These are phyloP conservation scores for Branchinecta lynchi DNA, from an alignment of 1,140 invertebrate species.

Conservation along the genomic window DNA sequence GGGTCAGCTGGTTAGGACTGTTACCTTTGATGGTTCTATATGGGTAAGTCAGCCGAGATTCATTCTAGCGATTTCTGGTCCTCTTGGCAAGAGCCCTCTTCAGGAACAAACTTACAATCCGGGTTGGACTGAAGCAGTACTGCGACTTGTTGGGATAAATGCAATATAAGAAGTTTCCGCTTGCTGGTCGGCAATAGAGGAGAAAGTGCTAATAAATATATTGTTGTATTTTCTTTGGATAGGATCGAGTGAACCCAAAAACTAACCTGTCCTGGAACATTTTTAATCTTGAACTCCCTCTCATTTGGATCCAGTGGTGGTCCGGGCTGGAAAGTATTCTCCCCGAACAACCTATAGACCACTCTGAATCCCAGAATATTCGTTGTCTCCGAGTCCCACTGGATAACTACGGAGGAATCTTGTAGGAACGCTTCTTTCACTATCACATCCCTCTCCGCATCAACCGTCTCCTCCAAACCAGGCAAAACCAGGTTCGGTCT, in stretches of 20 bases:
- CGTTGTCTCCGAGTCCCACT: conserved; percentile 70
- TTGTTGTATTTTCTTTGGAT: too few relatives aligned
- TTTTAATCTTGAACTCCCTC: conserved; percentile 77
- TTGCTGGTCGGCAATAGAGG: too few relatives aligned
- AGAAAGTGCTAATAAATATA: too few relatives aligned
- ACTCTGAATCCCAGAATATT: conserved; percentile 75
- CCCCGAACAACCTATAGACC: conserved; percentile 74
- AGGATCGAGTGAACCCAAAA: neutral
- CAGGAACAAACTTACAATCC: too few relatives aligned
- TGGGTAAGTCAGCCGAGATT: too few relatives aligned
- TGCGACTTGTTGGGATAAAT: too few relatives aligned
- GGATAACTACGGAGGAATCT: conserved; percentile 72
- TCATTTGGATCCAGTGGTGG: conserved; percentile 70
- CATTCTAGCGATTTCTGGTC: too few relatives aligned
- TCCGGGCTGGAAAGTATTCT: conserved; percentile 71
- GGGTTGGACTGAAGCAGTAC: too few relatives aligned
- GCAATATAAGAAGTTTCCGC: too few relatives aligned
- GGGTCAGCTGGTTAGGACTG: too few relatives aligned
- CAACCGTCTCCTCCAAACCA: conserved; percentile 23
- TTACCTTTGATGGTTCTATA: too few relatives aligned
- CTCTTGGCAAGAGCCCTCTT: too few relatives aligned
- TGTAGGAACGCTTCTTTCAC: conserved; percentile 67
- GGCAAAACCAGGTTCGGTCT: conserved; percentile 24
- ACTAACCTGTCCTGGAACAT: conserved; percentile 62
- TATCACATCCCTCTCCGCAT: conserved; percentile 48